Percentiles rank a stretch among this genome's conserved stretches.
Evolutionary conservation across 37 sponge, comb jelly and placozoan genomes (phyloP).

Genomic region (Aplysina aerophoba): DNA sequence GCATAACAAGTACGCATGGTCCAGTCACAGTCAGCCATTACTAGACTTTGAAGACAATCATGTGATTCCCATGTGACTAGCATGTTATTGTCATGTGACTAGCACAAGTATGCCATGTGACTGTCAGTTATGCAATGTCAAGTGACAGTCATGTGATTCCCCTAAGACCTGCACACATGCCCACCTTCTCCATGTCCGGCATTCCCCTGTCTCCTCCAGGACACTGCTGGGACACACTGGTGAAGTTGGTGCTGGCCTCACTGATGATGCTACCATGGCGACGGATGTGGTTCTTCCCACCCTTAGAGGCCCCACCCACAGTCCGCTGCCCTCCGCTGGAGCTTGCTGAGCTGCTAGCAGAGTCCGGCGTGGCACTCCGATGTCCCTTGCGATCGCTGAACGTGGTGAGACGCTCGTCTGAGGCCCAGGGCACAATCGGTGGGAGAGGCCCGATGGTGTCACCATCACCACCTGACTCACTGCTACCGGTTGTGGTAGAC

Average conservation of each 20-base stretch:
- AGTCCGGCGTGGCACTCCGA: constrained; percentile 1
- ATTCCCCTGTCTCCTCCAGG: not conserved
- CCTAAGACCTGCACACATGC: not conserved
- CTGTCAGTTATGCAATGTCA: no score
- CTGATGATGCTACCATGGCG: constrained; percentile 42
- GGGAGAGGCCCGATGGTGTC: constrained; percentile 76
- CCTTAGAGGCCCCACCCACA: not conserved
- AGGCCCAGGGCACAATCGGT: constrained; percentile 38
- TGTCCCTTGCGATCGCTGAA: not conserved
- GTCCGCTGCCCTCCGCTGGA: not conserved
- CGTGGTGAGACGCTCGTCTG: not conserved
- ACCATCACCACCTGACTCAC: constrained; percentile 59
- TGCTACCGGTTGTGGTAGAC: not conserved
- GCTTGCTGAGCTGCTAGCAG: not conserved
- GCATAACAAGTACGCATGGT: no score
- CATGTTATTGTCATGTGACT: no score
- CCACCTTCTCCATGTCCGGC: constrained; percentile 2
- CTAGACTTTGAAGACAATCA: no score
- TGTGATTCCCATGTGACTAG: no score
- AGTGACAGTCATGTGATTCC: no score
- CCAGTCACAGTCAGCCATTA: no score
- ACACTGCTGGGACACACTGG: constrained; percentile 77
- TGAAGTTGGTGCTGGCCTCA: constrained; percentile 60
- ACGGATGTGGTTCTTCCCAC: constrained; percentile 10
- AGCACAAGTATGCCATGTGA: no score